A percentile compares a stretch with the other conserved stretches of the same genome.
Evolutionary conservation across 2,113 vertebrate species (phyloP).

Genomic region (Burhinus oedicnemus): DNA sequence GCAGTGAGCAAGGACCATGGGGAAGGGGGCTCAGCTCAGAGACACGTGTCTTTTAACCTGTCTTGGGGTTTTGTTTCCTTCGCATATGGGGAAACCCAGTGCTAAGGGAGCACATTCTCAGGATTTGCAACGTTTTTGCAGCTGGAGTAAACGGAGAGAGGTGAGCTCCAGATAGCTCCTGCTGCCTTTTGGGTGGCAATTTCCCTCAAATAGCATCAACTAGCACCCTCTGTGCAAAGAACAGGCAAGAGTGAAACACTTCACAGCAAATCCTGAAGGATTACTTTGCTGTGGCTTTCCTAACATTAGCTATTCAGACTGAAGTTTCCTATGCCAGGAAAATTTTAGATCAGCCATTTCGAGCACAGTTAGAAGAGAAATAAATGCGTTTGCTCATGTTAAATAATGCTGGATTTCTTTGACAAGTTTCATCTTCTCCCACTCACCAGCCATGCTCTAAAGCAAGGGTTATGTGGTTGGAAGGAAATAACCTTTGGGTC

Average conservation of each 20-base stretch:
- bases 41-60: rapidly evolving
- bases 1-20: background rate
- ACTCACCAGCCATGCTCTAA: background rate
- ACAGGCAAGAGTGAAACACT: background rate
- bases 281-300: background rate
- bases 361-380: background rate
- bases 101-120: background rate
- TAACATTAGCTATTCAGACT: background rate
- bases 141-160: background rate
- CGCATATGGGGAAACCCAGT: background rate
- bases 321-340: background rate
- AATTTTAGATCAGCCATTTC: background rate
- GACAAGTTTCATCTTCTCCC: background rate
- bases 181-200: background rate
- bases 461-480: background rate
- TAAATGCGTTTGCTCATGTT: background rate
- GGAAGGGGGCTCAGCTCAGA: background rate
- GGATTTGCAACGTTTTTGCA: background rate
- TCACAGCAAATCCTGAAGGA: background rate
- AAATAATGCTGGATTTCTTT: background rate
- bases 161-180: background rate
- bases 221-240: background rate
- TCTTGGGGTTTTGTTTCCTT: background rate
- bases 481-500: background rate
- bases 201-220: background rate